A percentile compares a stretch with the other conserved stretches of the same genome.
Conservation (phyloP, 1,140 invertebrate species). For the Odontomachus brunneus region DNA sequence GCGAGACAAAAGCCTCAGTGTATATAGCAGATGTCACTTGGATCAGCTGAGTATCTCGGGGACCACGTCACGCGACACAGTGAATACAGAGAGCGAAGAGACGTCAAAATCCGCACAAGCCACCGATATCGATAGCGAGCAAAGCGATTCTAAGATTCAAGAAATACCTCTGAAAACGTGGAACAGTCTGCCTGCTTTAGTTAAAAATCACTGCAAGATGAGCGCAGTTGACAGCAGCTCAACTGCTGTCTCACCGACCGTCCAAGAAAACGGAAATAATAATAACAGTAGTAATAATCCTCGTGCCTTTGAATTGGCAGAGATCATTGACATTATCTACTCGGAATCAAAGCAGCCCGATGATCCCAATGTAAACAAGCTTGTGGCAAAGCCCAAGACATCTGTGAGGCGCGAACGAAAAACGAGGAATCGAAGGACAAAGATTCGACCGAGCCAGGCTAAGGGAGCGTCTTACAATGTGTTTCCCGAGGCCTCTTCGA, state of each 20-base stretch:
- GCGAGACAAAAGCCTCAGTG: conserved; percentile 39
- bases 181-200: conserved; percentile 76
- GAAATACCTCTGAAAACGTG: conserved; percentile 74
- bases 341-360: conserved; percentile 68
- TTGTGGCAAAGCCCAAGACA: conserved; percentile 52
- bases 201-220: conserved; percentile 57
- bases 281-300: conserved; percentile 33
- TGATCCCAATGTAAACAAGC: not conserved
- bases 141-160: conserved; percentile 34
- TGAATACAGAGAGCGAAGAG: not conserved
- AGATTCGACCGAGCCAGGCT: conserved; percentile 39
- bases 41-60: conserved; percentile 43
- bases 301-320: conserved; percentile 72
- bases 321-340: conserved; percentile 79
- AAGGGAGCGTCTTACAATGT: conserved; percentile 26
- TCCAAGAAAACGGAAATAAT: conserved; percentile 2
- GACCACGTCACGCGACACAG: not conserved
- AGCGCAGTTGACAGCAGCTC: too few species aligned
- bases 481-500: conserved; percentile 66
- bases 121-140: not conserved
- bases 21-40: conserved; percentile 52
- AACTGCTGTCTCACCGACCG: conserved; percentile 27
- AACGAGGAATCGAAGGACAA: conserved; percentile 60
- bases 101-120: not conserved
- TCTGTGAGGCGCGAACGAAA: conserved; percentile 39